Evolutionary conservation across 2,888 invertebrate genomes (phyloP).

Genomic region (Zele albiditarsus): DNA sequence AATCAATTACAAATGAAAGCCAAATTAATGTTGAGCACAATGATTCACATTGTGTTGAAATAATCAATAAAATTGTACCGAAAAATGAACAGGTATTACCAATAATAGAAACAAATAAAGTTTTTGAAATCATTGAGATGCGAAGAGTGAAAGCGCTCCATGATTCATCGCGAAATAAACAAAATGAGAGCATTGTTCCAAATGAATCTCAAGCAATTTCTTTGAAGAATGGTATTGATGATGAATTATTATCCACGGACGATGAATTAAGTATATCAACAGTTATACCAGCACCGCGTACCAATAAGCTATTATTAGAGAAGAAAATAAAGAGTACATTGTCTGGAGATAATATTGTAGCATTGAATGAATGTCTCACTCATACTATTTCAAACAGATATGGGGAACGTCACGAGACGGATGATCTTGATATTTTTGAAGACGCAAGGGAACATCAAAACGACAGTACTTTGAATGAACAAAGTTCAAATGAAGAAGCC

Average conservation of each 20-base stretch:
- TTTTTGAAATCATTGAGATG: constrained; percentile 66
- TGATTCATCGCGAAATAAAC: constrained; percentile 43
- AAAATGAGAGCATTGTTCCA: neutral
- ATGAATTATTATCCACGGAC: constrained; percentile 15
- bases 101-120: constrained; percentile 58
- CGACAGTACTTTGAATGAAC: neutral
- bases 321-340: neutral
- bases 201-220: constrained; percentile 10
- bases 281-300: constrained; percentile 1
- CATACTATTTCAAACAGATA: neutral
- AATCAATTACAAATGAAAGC: constrained; percentile 37
- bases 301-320: neutral
- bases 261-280: neutral
- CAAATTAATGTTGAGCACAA: constrained; percentile 72
- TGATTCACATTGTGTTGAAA: constrained; percentile 16
- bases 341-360: constrained; percentile 2
- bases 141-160: constrained; percentile 58
- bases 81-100: neutral
- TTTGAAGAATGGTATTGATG: neutral
- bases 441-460: constrained; percentile 49
- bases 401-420: neutral
- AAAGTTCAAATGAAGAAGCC: constrained; percentile 7
- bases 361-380: constrained; percentile 14
- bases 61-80: neutral
- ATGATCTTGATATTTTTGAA: constrained; percentile 46